Percentiles rank a stretch among this genome's conserved stretches.
These are phyloP conservation scores for Erpetoichthys calabaricus DNA, from an alignment of 2,797 vertebrate species.

Conservation along the genomic window DNA sequence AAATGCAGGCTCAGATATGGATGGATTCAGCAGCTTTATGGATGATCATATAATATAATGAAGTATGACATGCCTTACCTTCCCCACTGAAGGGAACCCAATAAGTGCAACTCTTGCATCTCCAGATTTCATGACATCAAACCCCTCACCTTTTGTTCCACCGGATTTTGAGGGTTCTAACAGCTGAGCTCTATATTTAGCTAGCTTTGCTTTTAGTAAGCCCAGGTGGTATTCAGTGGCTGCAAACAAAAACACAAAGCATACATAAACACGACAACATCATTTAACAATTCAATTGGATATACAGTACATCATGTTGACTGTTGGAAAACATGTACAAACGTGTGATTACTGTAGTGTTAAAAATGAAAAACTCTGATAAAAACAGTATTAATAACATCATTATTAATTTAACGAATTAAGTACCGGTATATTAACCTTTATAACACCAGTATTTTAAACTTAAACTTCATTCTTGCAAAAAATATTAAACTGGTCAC, in stretches of 20 bases:
- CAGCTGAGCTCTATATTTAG: constrained; percentile 90
- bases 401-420: too few relatives aligned
- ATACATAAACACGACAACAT: not conserved
- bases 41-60: too few relatives aligned
- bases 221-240: constrained; percentile 96
- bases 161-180: constrained; percentile 86
- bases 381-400: too few relatives aligned
- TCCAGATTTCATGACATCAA: constrained; percentile 98
- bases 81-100: constrained; percentile 94
- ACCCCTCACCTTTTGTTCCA: constrained; percentile 86
- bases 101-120: constrained; percentile 91
- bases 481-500: too few relatives aligned
- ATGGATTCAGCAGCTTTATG: too few relatives aligned
- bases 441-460: too few relatives aligned
- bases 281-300: not conserved
- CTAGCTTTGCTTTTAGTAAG: constrained; percentile 89
- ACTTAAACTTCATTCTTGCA: too few relatives aligned
- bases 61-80: constrained; percentile 58
- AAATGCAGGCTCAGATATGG: too few relatives aligned
- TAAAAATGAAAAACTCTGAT: too few relatives aligned
- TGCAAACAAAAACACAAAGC: constrained; percentile 26
- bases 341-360: too few relatives aligned
- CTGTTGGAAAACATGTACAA: not conserved
- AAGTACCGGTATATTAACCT: too few relatives aligned
- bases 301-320: not conserved